Evolutionary conservation across 2,797 vertebrate species (phyloP).

Genomic region (Dryobates pubescens): DNA sequence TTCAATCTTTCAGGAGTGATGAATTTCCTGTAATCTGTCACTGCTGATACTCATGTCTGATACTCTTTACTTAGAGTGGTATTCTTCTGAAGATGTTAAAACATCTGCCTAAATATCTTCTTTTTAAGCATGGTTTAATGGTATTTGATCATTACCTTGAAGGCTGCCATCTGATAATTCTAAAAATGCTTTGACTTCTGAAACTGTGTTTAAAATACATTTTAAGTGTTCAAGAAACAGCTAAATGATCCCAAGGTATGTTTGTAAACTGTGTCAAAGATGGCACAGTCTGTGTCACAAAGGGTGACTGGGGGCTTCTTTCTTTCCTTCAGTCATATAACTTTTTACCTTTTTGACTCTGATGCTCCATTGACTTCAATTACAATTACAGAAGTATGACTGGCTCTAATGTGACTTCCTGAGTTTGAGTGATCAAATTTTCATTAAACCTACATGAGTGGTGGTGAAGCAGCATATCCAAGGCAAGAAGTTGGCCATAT

Average conservation of each 20-base stretch:
- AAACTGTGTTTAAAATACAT: not conserved
- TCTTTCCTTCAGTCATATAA: not conserved
- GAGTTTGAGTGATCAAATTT: not conserved
- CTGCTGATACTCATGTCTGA: not conserved
- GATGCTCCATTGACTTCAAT: not conserved
- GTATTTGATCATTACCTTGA: not conserved
- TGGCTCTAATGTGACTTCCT: not conserved
- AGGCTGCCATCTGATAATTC: not conserved
- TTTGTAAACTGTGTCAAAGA: not conserved
- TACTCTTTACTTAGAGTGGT: constrained; percentile 12
- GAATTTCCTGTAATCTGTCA: constrained; percentile 1
- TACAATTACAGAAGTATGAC: not conserved
- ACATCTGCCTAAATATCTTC: constrained; percentile 15
- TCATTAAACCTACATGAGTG: not conserved
- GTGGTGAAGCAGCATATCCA: not conserved
- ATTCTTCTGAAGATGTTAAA: constrained; percentile 25
- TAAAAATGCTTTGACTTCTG: not conserved
- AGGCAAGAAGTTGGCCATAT: not conserved
- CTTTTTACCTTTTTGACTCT: not conserved
- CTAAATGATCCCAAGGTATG: not conserved
- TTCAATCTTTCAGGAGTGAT: not conserved
- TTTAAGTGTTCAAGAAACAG: not conserved
- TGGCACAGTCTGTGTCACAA: not conserved
- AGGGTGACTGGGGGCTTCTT: not conserved
- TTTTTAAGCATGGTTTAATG: not conserved